Conservation (phyloP, 2,113 vertebrate species). For the Leiothrix lutea region DNA sequence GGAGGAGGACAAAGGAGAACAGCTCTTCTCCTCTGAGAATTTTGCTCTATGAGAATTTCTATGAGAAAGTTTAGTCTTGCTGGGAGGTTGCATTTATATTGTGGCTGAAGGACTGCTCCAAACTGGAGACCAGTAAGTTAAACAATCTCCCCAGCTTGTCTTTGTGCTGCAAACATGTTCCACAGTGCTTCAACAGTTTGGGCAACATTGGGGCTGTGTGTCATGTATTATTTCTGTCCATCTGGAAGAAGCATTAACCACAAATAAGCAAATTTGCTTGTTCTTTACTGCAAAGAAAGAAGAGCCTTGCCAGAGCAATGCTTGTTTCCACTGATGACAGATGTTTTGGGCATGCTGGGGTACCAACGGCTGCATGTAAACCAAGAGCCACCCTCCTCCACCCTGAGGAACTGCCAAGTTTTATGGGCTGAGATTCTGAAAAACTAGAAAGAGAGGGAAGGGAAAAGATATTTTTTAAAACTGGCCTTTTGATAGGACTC, state of each 20-base stretch:
- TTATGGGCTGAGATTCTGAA: neutral
- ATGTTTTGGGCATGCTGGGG: slow-evolving; percentile 11
- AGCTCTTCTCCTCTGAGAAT: neutral
- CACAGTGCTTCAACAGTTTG: neutral
- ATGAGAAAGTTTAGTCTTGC: slow-evolving; percentile 42
- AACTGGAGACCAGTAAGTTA: slow-evolving; percentile 59
- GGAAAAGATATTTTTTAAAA: neutral
- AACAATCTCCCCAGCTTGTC: slow-evolving; percentile 51
- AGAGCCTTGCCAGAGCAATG: neutral
- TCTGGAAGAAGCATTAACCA: slow-evolving; percentile 59
- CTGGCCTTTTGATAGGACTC: neutral
- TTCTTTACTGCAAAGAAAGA: slow-evolving; percentile 36
- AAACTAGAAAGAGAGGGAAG: neutral
- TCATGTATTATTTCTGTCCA: slow-evolving; percentile 52
- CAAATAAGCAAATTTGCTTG: slow-evolving; percentile 52
- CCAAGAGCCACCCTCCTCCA: neutral
- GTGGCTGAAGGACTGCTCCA: slow-evolving; percentile 25
- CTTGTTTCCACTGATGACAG: neutral
- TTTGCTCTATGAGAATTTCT: neutral
- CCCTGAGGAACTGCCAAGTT: neutral
- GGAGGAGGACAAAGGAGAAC: neutral
- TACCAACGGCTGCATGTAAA: neutral
- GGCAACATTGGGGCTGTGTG: neutral
- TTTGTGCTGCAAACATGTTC: slow-evolving; percentile 45
- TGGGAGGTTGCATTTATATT: slow-evolving; percentile 54